Conservation (phyloP, 2,113 vertebrate species). For the Malaclemys terrapin region DNA sequence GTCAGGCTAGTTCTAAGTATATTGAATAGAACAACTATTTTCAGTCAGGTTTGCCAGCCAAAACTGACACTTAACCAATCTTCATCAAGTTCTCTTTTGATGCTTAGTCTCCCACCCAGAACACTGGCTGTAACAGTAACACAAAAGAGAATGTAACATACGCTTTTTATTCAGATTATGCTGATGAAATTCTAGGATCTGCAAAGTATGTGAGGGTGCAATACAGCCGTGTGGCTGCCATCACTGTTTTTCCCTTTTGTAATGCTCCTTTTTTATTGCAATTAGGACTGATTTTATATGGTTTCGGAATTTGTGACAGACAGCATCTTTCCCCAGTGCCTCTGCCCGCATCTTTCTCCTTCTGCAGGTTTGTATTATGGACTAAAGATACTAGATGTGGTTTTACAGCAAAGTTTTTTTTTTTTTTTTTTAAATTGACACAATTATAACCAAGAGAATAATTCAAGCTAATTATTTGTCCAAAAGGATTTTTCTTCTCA, state of each 20-base stretch:
- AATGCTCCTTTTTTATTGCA: background rate
- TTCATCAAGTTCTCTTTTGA: background rate
- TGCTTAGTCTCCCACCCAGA: background rate
- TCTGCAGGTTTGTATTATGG: background rate
- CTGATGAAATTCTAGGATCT: background rate
- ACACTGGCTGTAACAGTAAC: background rate
- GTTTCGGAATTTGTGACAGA: background rate
- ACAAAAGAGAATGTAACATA: background rate
- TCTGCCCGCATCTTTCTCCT: background rate
- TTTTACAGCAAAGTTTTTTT: background rate
- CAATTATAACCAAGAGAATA: background rate
- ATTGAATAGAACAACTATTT: background rate
- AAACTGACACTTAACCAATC: background rate
- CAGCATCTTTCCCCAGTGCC: background rate
- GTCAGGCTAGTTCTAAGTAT: background rate
- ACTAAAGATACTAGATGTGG: background rate
- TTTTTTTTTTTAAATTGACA: background rate
- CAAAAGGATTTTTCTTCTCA: background rate
- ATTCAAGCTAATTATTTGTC: background rate
- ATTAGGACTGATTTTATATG: background rate
- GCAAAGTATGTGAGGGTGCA: background rate
- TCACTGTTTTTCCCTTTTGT: background rate
- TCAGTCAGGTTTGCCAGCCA: background rate
- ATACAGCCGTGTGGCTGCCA: background rate
- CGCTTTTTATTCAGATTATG: background rate